Percentiles rank a stretch among this genome's conserved stretches.
Conservation (phyloP, 2,113 vertebrate genomes). For the Entelurus aequoreus region DNA sequence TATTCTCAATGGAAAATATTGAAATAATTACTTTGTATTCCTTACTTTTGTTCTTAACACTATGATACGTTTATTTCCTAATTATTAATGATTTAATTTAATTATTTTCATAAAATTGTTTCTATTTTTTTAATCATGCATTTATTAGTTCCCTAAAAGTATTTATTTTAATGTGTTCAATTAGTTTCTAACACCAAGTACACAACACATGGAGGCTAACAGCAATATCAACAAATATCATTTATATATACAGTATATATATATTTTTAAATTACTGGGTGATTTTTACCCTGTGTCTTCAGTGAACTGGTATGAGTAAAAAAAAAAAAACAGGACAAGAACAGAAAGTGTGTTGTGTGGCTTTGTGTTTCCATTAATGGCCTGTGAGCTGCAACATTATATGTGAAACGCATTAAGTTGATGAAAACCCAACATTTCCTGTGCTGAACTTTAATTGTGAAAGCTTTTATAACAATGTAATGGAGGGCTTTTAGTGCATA, state of each 20-base stretch:
- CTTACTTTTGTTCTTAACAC: too few relatives aligned
- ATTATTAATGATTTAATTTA: too few relatives aligned
- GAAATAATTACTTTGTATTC: too few relatives aligned
- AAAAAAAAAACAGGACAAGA: not conserved
- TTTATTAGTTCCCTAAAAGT: too few relatives aligned
- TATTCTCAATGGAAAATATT: too few relatives aligned
- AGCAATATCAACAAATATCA: not conserved
- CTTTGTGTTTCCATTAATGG: slow-evolving; percentile 3
- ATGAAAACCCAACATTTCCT: slow-evolving; percentile 4
- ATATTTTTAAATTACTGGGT: not conserved
- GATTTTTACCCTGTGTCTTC: not conserved
- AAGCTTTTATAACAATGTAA: slow-evolving; percentile 7
- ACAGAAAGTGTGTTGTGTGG: not conserved
- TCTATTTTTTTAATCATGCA: too few relatives aligned
- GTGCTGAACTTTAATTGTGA: not conserved
- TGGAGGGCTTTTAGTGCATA: slow-evolving; percentile 1
- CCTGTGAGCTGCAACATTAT: not conserved
- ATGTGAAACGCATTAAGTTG: slow-evolving; percentile 9
- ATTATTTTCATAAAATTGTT: too few relatives aligned
- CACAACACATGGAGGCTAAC: not conserved
- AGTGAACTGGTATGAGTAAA: not conserved
- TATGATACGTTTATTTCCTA: too few relatives aligned
- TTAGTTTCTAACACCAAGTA: not conserved
- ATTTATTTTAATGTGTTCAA: too few relatives aligned
- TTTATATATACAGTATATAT: too few relatives aligned